Conservation (phyloP, 2,888 invertebrate genomes). For the Caradrina kadenii region DNA sequence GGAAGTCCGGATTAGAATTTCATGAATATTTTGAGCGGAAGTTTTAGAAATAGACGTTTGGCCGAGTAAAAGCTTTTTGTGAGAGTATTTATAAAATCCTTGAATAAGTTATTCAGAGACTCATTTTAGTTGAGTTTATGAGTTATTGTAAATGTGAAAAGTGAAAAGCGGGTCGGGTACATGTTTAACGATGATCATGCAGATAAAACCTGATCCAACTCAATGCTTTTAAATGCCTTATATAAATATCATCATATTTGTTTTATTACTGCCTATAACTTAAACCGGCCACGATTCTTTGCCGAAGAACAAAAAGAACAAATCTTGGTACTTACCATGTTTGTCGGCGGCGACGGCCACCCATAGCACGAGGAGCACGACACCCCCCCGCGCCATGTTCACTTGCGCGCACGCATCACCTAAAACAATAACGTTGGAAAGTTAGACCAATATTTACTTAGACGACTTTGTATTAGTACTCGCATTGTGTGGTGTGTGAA, state of each 20-base stretch:
- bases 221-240: constrained; percentile 49
- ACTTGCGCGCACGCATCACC: constrained; percentile 86
- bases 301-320: constrained; percentile 56
- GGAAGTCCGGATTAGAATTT: constrained; percentile 49
- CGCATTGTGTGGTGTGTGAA: constrained; percentile 59
- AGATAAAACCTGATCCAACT: constrained; percentile 43
- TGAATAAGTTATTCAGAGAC: constrained; percentile 24
- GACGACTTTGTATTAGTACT: constrained; percentile 57
- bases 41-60: constrained; percentile 40
- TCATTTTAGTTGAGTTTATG: constrained; percentile 9
- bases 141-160: constrained; percentile 21
- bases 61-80: constrained; percentile 40
- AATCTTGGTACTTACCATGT: constrained; percentile 81
- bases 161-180: constrained; percentile 32
- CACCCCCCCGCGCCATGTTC: constrained; percentile 87
- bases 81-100: constrained; percentile 28
- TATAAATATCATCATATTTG: constrained; percentile 50
- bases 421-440: constrained; percentile 86
- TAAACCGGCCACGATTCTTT: constrained; percentile 48
- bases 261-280: constrained; percentile 48
- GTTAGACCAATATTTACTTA: constrained; percentile 57
- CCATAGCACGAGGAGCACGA: constrained; percentile 86
- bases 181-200: constrained; percentile 29
- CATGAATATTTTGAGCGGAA: constrained; percentile 51
- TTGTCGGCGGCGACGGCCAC: constrained; percentile 85